These are phyloP conservation scores for Diachasma alloeum DNA, from an alignment of 1,140 invertebrate genomes.

Conservation along the genomic window DNA sequence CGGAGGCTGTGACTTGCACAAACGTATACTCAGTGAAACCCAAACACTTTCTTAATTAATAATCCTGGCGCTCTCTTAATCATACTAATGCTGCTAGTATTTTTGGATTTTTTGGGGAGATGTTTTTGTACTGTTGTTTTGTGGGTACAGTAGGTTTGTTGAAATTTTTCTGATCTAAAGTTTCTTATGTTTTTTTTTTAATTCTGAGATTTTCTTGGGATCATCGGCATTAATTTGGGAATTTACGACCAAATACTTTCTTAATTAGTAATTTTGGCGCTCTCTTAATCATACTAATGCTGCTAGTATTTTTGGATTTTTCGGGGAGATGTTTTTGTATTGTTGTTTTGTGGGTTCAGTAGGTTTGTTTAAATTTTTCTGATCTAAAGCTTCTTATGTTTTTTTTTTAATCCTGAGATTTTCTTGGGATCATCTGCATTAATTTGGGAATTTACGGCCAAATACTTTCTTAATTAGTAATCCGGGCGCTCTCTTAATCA, in stretches of 20 bases:
- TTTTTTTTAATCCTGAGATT: no score
- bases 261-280: conserved; percentile 8
- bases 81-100: not conserved
- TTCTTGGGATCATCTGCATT: no score
- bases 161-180: no score
- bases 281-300: conserved; percentile 18
- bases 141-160: no score
- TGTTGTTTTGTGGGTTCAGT: no score
- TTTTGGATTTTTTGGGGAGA: not conserved
- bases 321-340: not conserved
- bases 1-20: not conserved
- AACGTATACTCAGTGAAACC: not conserved
- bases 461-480: conserved; percentile 23
- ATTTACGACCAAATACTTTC: conserved; percentile 23
- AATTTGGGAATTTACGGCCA: no score
- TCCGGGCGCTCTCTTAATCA: conserved; percentile 6
- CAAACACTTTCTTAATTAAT: conserved; percentile 25
- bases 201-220: no score
- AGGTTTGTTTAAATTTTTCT: no score
- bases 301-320: not conserved
- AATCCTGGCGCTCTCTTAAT: conserved; percentile 10
- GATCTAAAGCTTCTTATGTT: no score
- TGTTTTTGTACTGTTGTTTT: no score
- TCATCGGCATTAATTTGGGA: no score
- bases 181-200: no score